These are phyloP conservation scores for Lochmaea crataegi DNA, from an alignment of 2,888 invertebrate species.

Conservation along the genomic window DNA sequence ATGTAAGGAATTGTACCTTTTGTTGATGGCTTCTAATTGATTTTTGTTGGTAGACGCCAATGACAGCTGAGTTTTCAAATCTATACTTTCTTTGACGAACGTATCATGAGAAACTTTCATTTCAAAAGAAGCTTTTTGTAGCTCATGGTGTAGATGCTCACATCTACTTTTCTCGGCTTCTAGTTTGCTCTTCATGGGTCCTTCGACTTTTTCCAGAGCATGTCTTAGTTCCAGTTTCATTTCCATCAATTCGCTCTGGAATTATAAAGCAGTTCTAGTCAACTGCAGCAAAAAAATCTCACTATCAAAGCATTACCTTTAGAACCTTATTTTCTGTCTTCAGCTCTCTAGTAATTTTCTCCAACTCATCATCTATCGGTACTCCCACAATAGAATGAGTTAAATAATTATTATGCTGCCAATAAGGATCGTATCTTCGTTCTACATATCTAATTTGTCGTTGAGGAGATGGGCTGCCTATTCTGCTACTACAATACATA, in stretches of 20 bases:
- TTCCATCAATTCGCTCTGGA: conserved; percentile 57
- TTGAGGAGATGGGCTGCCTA: neutral
- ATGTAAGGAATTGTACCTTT: conserved; percentile 31
- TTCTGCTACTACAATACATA: neutral
- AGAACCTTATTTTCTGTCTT: conserved; percentile 57
- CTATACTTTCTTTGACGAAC: conserved; percentile 53
- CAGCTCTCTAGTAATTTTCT: conserved; percentile 53
- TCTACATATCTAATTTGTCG: neutral
- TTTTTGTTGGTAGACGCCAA: conserved; percentile 54
- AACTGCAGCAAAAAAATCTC: too few species aligned
- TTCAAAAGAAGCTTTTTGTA: conserved; percentile 51
- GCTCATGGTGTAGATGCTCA: conserved; percentile 55
- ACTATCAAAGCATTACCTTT: conserved; percentile 19
- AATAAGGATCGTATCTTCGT: neutral
- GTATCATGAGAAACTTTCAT: conserved; percentile 49
- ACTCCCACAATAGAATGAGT: neutral
- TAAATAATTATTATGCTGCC: neutral
- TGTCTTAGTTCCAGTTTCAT: conserved; percentile 60
- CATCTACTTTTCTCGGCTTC: conserved; percentile 54
- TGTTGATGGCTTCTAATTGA: conserved; percentile 56
- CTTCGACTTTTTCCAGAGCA: conserved; percentile 59
- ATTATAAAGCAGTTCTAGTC: neutral
- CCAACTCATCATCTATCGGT: conserved; percentile 34
- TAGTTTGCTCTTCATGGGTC: conserved; percentile 56
- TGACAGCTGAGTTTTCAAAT: conserved; percentile 57